Evolutionary conservation across 2,888 invertebrate species (phyloP).

Genomic region (Cerastoderma edule): DNA sequence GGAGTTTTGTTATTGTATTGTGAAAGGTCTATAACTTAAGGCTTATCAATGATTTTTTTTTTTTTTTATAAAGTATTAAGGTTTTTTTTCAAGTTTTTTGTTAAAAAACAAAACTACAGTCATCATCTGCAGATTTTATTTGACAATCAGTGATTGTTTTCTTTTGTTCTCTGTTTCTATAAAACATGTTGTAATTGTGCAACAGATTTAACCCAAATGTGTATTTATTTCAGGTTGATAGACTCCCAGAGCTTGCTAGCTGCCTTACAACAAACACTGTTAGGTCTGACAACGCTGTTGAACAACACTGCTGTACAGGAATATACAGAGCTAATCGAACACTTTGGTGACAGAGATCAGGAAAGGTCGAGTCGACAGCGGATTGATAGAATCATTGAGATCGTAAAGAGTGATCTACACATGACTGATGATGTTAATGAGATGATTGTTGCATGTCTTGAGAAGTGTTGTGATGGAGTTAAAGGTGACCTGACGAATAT

Average conservation of each 20-base stretch:
- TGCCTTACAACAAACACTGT: conserved; percentile 16
- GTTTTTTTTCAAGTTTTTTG: too few species aligned
- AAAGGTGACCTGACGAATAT: background rate
- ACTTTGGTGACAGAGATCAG: background rate
- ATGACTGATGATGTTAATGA: background rate
- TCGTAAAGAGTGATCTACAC: background rate
- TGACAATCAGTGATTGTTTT: too few species aligned
- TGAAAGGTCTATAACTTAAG: too few species aligned
- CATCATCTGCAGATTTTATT: too few species aligned
- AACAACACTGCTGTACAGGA: background rate
- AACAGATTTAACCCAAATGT: too few species aligned
- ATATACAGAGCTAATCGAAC: background rate
- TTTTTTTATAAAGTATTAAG: too few species aligned
- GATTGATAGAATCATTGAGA: background rate
- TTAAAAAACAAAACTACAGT: too few species aligned
- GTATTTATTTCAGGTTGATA: conserved; percentile 14
- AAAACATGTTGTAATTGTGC: conserved; percentile 1
- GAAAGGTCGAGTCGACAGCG: too few species aligned
- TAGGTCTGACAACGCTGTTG: conserved; percentile 1
- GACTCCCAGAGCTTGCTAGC: background rate
- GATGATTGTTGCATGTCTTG: conserved; percentile 8
- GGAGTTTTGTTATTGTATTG: too few species aligned
- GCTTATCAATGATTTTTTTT: too few species aligned
- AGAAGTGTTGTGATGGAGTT: background rate
- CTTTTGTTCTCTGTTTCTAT: too few species aligned